These are phyloP conservation scores for Cylloceria caligata DNA, from an alignment of 2,888 invertebrate species.

Conservation along the genomic window DNA sequence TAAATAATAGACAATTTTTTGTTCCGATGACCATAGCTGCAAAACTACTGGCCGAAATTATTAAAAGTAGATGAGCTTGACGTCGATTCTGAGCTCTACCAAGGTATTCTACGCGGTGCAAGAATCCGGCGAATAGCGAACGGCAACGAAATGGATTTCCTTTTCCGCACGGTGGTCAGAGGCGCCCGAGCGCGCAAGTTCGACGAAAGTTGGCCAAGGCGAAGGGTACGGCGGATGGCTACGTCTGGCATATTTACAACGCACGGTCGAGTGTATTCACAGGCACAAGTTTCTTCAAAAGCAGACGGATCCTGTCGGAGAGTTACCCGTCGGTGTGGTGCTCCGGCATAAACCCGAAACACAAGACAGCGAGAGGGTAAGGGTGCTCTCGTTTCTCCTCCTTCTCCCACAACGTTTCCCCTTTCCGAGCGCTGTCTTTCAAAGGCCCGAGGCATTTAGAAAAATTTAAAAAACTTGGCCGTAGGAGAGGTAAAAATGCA, in stretches of 20 bases:
- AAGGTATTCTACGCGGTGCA: neutral
- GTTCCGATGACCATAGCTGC: neutral
- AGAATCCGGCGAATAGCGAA: slow-evolving; percentile 24
- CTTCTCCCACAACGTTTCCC: neutral
- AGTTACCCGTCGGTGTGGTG: slow-evolving; percentile 33
- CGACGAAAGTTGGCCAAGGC: slow-evolving; percentile 46
- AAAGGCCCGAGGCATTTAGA: slow-evolving; percentile 18
- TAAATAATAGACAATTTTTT: too few relatives aligned
- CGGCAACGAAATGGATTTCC: slow-evolving; percentile 44
- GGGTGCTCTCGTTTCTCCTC: slow-evolving; percentile 14
- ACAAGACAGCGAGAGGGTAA: slow-evolving; percentile 39
- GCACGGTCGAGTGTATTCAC: slow-evolving; percentile 1
- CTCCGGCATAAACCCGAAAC: slow-evolving; percentile 12
- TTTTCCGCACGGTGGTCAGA: slow-evolving; percentile 18
- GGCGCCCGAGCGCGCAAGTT: slow-evolving; percentile 26
- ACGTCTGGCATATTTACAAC: slow-evolving; percentile 20
- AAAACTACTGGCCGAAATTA: neutral
- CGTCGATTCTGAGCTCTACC: neutral
- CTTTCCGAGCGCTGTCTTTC: slow-evolving; percentile 26
- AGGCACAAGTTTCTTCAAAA: slow-evolving; percentile 53
- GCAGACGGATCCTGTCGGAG: slow-evolving; percentile 49
- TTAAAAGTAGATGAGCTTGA: neutral
- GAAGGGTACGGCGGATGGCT: slow-evolving; percentile 2
- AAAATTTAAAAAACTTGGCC: neutral
- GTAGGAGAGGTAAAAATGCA: slow-evolving; percentile 1